Evolutionary conservation across 2,113 vertebrate species (phyloP), one percentile per base, ranked within the genome.

Genomic region (Chamaetylas fuelleborni): DNA sequence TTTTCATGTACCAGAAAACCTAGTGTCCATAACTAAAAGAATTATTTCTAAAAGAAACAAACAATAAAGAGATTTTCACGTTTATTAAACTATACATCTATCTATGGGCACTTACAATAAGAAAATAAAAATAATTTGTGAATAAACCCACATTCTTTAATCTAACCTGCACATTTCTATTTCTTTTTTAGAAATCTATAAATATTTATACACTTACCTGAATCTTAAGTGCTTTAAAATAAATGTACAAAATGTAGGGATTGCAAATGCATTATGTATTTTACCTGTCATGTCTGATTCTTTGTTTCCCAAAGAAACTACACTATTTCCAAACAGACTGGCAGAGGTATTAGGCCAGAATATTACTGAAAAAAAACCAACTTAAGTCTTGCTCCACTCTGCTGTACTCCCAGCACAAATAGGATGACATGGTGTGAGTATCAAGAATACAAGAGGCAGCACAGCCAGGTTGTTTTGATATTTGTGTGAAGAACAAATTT

Each of bases 401-500:
- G 96, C 94, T 95, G 91, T 95, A 92, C 81, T 92, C 92, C 74
- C 56, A 64, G 87, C 93, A 96, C 96, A 98, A 98, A 98, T 92
- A 97, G 97, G 98, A 98, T 97, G 97, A 98, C 97, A 97, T 45
- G 97, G 97, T 98, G 90, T 98, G 96, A 97, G 94, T 97, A 98
- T 96, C 97, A 97, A 93, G 65, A 93, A 94, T 86, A 97, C 90
- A 95, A 90, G 91, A 94, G 88, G 96, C 91, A 93, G 97, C 95
- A 97, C 90, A 96, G 97, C 92, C 94, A 95, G 96, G 96, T 97
- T 97, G 95, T 97, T 98, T 95, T 97, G 97, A 97, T 97, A 98
- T 98, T 98, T 97, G 96, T 97, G 97, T 96, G 97, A 98, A 97
- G 98, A 97, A 96, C 95, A 98, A 97, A 98, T 98, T 97, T 98